These are phyloP conservation scores for Pelodytes ibericus DNA, from an alignment of 2,797 vertebrate genomes.

Conservation along the genomic window DNA sequence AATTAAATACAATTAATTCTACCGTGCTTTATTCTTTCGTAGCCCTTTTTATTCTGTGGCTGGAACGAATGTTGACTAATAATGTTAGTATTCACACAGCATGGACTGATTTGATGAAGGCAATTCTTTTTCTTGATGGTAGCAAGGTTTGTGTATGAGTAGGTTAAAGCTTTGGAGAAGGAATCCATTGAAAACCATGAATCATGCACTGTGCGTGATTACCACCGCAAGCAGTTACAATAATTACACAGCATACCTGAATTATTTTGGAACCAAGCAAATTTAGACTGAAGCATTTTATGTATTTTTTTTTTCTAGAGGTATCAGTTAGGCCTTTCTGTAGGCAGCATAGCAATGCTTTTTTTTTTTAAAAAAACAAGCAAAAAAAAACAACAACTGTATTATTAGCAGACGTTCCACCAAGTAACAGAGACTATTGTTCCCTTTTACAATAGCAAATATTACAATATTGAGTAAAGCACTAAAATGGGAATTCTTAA, in stretches of 20 bases:
- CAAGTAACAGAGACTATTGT: neutral
- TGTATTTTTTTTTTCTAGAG: neutral
- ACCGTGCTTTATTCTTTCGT: neutral
- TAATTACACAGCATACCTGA: conserved; percentile 14
- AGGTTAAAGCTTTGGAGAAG: neutral
- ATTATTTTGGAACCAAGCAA: neutral
- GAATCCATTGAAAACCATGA: conserved; percentile 20
- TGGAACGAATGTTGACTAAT: conserved; percentile 11
- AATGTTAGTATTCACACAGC: conserved; percentile 28
- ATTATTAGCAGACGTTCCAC: neutral
- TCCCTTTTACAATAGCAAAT: too few species aligned
- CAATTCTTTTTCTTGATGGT: conserved; percentile 2
- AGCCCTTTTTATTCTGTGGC: neutral
- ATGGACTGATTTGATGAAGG: conserved; percentile 28
- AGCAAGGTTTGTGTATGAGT: conserved; percentile 5
- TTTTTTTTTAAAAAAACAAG: neutral
- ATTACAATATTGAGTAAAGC: too few species aligned
- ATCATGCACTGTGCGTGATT: conserved; percentile 8
- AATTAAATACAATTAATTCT: neutral
- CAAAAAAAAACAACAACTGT: too few species aligned
- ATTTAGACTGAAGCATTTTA: conserved; percentile 13
- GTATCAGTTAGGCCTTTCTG: neutral
- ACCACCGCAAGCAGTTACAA: conserved; percentile 5
- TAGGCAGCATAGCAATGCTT: neutral
- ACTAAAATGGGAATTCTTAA: too few species aligned